Percentiles rank a stretch among this genome's conserved stretches.
Conservation (phyloP, 1,140 invertebrate genomes). For the Odontomachus brunneus region DNA sequence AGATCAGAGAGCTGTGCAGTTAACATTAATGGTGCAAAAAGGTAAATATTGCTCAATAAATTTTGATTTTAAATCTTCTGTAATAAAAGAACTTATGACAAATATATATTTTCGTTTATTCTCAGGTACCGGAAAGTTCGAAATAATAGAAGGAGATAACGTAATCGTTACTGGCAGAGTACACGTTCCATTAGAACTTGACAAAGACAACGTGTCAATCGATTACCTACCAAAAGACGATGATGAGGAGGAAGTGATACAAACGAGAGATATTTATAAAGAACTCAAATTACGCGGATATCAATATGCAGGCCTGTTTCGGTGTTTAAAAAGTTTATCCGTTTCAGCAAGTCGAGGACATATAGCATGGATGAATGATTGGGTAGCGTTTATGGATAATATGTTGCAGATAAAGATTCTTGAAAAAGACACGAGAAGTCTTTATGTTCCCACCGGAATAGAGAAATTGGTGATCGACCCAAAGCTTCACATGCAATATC, state of each 20-base stretch:
- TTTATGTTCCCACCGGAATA: slow-evolving; percentile 94
- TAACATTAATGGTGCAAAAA: slow-evolving; percentile 94
- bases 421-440: slow-evolving; percentile 89
- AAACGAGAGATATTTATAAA: slow-evolving; percentile 94
- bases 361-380: slow-evolving; percentile 92
- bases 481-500: slow-evolving; percentile 86
- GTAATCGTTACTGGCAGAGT: slow-evolving; percentile 93
- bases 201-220: slow-evolving; percentile 76
- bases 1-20: slow-evolving; percentile 89
- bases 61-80: too few species aligned
- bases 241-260: slow-evolving; percentile 79
- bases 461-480: slow-evolving; percentile 92
- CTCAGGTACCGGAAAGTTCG: slow-evolving; percentile 79
- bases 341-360: slow-evolving; percentile 84
- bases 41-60: slow-evolving; percentile 74
- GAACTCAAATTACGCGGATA: slow-evolving; percentile 96
- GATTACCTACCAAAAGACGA: slow-evolving; percentile 27
- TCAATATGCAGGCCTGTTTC: slow-evolving; percentile 93
- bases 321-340: slow-evolving; percentile 86
- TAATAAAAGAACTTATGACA: too few species aligned
- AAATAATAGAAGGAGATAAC: slow-evolving; percentile 90
- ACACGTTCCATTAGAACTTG: slow-evolving; percentile 83
- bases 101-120: neutral
- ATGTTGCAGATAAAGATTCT: slow-evolving; percentile 95
- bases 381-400: slow-evolving; percentile 96